Conservation (phyloP, 2,888 invertebrate genomes). For the Pseudanteris insignis region DNA sequence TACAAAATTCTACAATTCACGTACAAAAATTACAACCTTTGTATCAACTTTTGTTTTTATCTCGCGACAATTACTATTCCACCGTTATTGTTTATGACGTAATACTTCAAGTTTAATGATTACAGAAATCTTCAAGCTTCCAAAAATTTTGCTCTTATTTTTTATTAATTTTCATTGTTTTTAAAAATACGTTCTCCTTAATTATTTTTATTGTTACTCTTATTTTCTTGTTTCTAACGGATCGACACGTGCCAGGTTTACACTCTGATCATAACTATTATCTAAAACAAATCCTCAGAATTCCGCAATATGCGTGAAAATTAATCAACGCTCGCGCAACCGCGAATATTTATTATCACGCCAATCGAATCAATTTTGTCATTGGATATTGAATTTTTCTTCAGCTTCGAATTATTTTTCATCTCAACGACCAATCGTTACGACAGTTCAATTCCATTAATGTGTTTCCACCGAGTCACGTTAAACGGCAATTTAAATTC, state of each 20-base stretch:
- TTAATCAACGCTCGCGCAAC: neutral
- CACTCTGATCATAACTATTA: no score
- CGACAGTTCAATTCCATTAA: no score
- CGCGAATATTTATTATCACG: no score
- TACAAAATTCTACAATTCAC: conserved; percentile 39
- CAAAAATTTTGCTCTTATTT: conserved; percentile 9
- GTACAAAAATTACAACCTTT: conserved; percentile 42
- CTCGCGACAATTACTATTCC: conserved; percentile 14
- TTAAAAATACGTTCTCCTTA: conserved; percentile 28
- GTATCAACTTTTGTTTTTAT: conserved; percentile 11
- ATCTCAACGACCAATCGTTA: no score
- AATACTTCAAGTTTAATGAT: conserved; percentile 18
- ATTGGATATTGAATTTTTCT: conserved; percentile 1
- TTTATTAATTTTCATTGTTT: no score
- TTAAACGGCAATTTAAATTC: no score
- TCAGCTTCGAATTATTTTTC: no score
- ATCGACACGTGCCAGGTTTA: conserved; percentile 40
- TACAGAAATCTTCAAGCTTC: conserved; percentile 35
- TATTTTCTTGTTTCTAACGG: neutral
- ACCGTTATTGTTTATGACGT: conserved; percentile 12
- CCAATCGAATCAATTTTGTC: conserved; percentile 22
- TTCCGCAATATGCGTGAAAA: no score
- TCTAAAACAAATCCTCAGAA: no score
- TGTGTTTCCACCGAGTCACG: no score
- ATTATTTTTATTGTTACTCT: conserved; percentile 5